Evolutionary conservation across 1,140 invertebrate species (phyloP).

Genomic region (Archegozetes longisetosus): DNA sequence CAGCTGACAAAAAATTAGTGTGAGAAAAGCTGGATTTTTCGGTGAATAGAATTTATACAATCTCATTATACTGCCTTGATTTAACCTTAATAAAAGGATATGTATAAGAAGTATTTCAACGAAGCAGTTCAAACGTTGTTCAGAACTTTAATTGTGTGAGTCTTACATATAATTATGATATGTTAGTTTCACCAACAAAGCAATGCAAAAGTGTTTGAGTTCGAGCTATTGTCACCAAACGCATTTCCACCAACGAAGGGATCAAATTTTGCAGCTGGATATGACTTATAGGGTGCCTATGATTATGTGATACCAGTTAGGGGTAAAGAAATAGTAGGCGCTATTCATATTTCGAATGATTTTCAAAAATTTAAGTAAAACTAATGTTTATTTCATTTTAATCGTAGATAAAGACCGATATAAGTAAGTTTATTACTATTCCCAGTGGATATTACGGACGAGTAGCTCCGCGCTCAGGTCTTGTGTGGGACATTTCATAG

Average conservation of each 20-base stretch:
- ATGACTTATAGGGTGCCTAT: conserved; percentile 82
- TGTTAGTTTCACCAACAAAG: too few relatives aligned
- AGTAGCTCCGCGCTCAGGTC: conserved; percentile 89
- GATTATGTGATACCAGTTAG: conserved; percentile 59
- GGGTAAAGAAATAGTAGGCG: conserved; percentile 51
- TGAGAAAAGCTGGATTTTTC: too few relatives aligned
- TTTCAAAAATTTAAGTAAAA: not conserved
- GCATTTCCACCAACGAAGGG: conserved; percentile 67
- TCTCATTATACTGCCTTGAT: too few relatives aligned
- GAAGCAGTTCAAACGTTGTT: too few relatives aligned
- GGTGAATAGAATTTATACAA: too few relatives aligned
- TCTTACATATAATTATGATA: too few relatives aligned
- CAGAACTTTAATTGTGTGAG: too few relatives aligned
- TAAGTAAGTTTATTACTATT: conserved; percentile 78
- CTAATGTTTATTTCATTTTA: not conserved
- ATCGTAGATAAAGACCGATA: conserved; percentile 57
- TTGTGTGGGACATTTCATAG: conserved; percentile 86
- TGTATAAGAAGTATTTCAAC: too few relatives aligned
- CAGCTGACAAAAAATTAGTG: too few relatives aligned
- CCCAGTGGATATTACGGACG: too few relatives aligned
- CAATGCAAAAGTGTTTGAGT: too few relatives aligned
- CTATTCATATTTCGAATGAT: not conserved
- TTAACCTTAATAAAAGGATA: too few relatives aligned
- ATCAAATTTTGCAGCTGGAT: conserved; percentile 69
- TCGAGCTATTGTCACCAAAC: conserved; percentile 56